phyloP scores from a whole-genome alignment of 2,888 invertebrate species.

The Sarcophaga subvicina region DNA sequence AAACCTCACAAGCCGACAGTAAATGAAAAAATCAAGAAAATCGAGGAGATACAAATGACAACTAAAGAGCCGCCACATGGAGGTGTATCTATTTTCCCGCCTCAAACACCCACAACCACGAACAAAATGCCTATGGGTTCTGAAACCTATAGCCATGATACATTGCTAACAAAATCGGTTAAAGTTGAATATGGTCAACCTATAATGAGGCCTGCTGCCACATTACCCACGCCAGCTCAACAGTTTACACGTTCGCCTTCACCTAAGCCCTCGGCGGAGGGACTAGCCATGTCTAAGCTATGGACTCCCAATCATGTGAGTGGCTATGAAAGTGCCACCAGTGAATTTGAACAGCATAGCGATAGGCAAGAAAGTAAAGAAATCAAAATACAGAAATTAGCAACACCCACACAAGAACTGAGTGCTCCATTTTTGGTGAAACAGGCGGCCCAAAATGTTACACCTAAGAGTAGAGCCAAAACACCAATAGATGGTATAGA shows the following conservation, averaged over 20 bases:
- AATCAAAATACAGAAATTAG: slow-evolving; percentile 68
- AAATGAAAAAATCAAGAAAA: slow-evolving; percentile 84
- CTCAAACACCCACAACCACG: slow-evolving; percentile 48
- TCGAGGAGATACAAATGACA: slow-evolving; percentile 84
- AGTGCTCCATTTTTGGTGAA: slow-evolving; percentile 83
- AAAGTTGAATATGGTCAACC: slow-evolving; percentile 80
- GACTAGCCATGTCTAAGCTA: slow-evolving; percentile 86
- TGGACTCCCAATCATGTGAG: slow-evolving; percentile 83
- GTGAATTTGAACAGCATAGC: slow-evolving; percentile 74
- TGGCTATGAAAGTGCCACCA: slow-evolving; percentile 74
- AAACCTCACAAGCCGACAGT: slow-evolving; percentile 81
- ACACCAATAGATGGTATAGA: slow-evolving; percentile 82
- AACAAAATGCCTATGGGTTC: slow-evolving; percentile 55
- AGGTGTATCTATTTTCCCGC: slow-evolving; percentile 83
- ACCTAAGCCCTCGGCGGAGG: slow-evolving; percentile 85
- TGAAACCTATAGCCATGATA: slow-evolving; percentile 75
- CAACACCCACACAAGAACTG: slow-evolving; percentile 78
- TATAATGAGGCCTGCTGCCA: slow-evolving; percentile 80
- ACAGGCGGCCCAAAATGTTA: slow-evolving; percentile 75
- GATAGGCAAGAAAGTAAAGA: slow-evolving; percentile 75
- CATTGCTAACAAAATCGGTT: slow-evolving; percentile 75
- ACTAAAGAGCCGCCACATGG: slow-evolving; percentile 84
- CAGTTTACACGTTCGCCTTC: slow-evolving; percentile 81
- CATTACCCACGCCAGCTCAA: slow-evolving; percentile 76
- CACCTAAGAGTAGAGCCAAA: slow-evolving; percentile 75